A percentile compares a stretch with the other conserved stretches of the same genome.
Conservation (phyloP, 1,140 invertebrate species). For the Drosophila biarmipes region DNA sequence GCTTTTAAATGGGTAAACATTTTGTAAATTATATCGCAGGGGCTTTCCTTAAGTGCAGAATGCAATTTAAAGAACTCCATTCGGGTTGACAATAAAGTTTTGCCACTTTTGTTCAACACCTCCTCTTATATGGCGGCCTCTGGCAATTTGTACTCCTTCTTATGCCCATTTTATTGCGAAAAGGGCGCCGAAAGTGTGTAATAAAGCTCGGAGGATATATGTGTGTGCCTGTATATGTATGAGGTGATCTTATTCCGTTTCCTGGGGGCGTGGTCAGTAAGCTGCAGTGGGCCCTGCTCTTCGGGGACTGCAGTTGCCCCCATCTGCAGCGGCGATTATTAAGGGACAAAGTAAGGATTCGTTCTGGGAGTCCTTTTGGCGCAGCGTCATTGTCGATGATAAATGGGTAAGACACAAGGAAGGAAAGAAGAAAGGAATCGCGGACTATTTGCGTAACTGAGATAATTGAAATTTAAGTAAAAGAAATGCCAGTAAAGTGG, state of each 20-base stretch:
- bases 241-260: constrained; percentile 22
- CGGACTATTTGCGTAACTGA: background rate
- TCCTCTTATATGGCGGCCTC: constrained; percentile 26
- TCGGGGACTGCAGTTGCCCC: constrained; percentile 29
- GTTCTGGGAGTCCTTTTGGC: constrained; percentile 26
- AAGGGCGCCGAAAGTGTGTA: constrained; percentile 24
- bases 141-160: constrained; percentile 64
- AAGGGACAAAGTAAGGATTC: constrained; percentile 28
- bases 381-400: constrained; percentile 40
- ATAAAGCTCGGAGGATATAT: constrained; percentile 65
- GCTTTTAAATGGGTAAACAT: constrained; percentile 7
- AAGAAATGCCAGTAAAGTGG: background rate
- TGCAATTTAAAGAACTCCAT: constrained; percentile 32
- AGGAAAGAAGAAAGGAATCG: background rate
- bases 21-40: constrained; percentile 1
- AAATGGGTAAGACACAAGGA: constrained; percentile 25
- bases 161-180: constrained; percentile 53
- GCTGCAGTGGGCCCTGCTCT: background rate
- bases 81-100: constrained; percentile 54
- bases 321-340: constrained; percentile 24
- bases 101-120: constrained; percentile 18
- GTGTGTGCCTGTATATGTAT: constrained; percentile 5
- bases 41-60: background rate
- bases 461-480: constrained; percentile 18
- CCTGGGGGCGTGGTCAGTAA: constrained; percentile 12